phyloP scores from a whole-genome alignment of 1,140 invertebrate genomes.

The Bombus fervidus region DNA sequence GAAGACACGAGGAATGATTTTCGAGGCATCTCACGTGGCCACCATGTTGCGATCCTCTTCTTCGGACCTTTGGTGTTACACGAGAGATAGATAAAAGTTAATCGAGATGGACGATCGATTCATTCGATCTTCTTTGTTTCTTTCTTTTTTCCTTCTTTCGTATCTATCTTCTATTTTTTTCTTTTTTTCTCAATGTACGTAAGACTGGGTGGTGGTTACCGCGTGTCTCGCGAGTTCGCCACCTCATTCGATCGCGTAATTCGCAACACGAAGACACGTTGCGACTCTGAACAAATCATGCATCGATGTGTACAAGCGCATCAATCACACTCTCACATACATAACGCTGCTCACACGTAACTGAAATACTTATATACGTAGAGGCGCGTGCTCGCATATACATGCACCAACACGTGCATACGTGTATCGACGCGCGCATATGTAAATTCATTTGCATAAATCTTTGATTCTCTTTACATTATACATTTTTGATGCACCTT shows the following conservation, averaged over 20 bases:
- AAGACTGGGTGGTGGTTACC: slow-evolving; percentile 40
- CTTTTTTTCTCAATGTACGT: slow-evolving; percentile 28
- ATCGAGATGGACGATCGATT: neutral
- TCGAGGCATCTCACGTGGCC: neutral
- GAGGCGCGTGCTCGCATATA: neutral
- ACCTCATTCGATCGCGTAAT: slow-evolving; percentile 30
- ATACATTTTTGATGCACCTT: slow-evolving; percentile 36
- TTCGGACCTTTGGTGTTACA: slow-evolving; percentile 8
- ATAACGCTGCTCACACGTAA: neutral
- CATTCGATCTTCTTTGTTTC: slow-evolving; percentile 24
- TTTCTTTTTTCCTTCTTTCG: slow-evolving; percentile 29
- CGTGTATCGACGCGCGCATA: neutral
- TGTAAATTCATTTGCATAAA: slow-evolving; percentile 34
- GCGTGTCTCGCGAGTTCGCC: neutral
- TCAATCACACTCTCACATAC: slow-evolving; percentile 10
- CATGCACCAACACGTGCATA: neutral
- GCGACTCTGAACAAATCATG: slow-evolving; percentile 53
- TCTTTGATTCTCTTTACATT: slow-evolving; percentile 7
- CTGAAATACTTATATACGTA: neutral
- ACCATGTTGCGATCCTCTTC: slow-evolving; percentile 39
- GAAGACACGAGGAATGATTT: neutral
- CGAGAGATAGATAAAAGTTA: slow-evolving; percentile 15
- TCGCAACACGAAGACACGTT: slow-evolving; percentile 35
- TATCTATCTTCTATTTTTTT: slow-evolving; percentile 4
- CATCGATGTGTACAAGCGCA: slow-evolving; percentile 31